Evolutionary conservation across 2,113 vertebrate species (phyloP), one percentile per base, ranked within the genome.

Genomic region (Odontesthes bonariensis): DNA sequence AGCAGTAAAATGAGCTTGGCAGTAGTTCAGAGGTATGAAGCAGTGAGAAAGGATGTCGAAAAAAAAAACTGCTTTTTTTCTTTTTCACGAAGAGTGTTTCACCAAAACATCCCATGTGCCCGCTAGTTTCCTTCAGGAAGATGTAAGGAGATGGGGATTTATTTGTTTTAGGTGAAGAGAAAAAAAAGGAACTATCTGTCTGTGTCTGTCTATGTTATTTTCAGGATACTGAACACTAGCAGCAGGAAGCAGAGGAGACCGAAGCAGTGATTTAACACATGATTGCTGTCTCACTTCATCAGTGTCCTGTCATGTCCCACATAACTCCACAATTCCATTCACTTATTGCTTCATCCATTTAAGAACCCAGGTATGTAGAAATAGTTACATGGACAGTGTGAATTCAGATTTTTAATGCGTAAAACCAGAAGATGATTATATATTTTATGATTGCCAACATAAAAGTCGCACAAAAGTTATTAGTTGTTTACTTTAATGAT

Each of bases 221-320:
- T 85, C 51, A 33, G 69, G 59, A 74, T 63, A 42, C 58, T 68
- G 61, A 42, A 49, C 67, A 33, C 44, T 19, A 75, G 57, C 69
- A 73, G 75, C 77, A 77, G 52, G 74, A 71, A 91, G 71, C 73
- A 47, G 53, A 70, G 65, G 38, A 86, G 79, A 73, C 61, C 66
- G 64, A 72, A 71, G 70, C 59, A 58, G 71, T 86, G 74, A 82
- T 89, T 87, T 84, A 88, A 86, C 69, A 84, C 85, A 84, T 81
- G 78, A 90, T 81, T 85, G 78, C 75, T 81, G 90, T 86, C 85
- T 75, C 73, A 67, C 76, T 85, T 86, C 82, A 85, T 89, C 85
- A 82, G 65, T 46, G 32, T 84, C 70, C 55, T 76, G 68, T 86
- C 80, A 89, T 75, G 68, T 67, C 52, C 75, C 73, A 63, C 51